These are phyloP conservation scores for Coleophora flavipennella DNA, from an alignment of 2,888 invertebrate species.

Conservation along the genomic window DNA sequence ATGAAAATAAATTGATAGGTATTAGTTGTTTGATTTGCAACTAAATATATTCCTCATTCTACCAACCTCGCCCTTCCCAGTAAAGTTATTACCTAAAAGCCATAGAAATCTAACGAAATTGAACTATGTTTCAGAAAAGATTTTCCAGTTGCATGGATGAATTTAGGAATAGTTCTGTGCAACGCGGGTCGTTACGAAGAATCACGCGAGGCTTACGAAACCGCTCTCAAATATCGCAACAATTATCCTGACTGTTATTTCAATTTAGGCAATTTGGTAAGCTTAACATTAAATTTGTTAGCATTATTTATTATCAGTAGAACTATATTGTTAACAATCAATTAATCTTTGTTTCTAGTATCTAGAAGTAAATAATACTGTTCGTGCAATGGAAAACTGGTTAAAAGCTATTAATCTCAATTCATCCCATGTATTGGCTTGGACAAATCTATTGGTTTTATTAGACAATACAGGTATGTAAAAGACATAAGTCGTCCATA, in stretches of 20 bases:
- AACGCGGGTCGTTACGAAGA: conserved; percentile 78
- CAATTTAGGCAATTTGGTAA: conserved; percentile 94
- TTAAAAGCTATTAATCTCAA: conserved; percentile 83
- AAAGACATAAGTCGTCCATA: not conserved
- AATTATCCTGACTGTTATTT: conserved; percentile 95
- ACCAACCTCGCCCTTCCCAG: no score
- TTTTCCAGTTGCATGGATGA: conserved; percentile 99
- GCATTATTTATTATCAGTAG: not conserved
- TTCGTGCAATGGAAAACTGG: conserved; percentile 87
- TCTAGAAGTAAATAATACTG: conserved; percentile 80
- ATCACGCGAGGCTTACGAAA: conserved; percentile 85
- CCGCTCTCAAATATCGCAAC: conserved; percentile 81
- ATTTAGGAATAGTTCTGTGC: conserved; percentile 93
- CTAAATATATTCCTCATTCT: no score
- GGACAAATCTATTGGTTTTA: conserved; percentile 93
- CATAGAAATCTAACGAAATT: not conserved
- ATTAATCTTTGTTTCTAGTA: conserved; percentile 70
- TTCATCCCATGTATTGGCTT: conserved; percentile 86
- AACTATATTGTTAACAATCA: not conserved
- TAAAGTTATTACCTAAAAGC: not conserved
- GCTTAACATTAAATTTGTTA: conserved; percentile 13
- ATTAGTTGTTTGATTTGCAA: no score
- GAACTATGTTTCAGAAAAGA: conserved; percentile 72
- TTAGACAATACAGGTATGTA: conserved; percentile 79
- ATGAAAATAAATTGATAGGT: no score